Conservation (phyloP, 2,797 vertebrate species). For the Bradypodion pumilum region DNA sequence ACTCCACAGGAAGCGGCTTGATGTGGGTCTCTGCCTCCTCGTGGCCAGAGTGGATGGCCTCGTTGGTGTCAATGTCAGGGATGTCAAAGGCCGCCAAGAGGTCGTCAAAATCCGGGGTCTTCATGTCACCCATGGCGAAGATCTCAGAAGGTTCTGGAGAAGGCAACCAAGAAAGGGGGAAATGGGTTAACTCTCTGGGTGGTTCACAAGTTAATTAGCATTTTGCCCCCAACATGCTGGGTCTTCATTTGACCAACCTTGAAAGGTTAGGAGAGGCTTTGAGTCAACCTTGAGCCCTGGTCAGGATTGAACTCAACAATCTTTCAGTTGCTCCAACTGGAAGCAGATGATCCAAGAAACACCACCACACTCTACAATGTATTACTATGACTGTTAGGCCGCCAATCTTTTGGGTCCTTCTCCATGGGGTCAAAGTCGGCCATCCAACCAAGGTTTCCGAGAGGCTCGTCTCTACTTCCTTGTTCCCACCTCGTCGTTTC, state of each 20-base stretch:
- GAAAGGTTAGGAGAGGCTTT: too few relatives aligned
- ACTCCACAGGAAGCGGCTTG: slow-evolving; percentile 55
- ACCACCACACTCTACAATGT: not conserved
- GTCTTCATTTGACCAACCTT: too few relatives aligned
- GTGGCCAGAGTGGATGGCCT: slow-evolving; percentile 89
- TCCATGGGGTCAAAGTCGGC: not conserved
- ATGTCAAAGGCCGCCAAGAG: slow-evolving; percentile 97
- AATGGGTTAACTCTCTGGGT: too few relatives aligned
- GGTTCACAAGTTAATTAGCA: too few relatives aligned
- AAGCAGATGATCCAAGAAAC: not conserved
- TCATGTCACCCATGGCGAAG: slow-evolving; percentile 96
- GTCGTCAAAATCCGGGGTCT: slow-evolving; percentile 98
- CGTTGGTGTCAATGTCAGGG: slow-evolving; percentile 94
- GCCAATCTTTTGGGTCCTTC: not conserved
- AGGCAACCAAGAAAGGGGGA: not conserved
- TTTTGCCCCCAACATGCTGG: too few relatives aligned
- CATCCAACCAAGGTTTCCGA: not conserved
- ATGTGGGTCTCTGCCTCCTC: slow-evolving; percentile 84
- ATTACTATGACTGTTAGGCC: too few relatives aligned
- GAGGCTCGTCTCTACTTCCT: not conserved
- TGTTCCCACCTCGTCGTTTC: not conserved
- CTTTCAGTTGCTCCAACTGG: too few relatives aligned
- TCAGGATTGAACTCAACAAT: too few relatives aligned
- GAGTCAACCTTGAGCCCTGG: too few relatives aligned
- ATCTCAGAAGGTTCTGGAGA: not conserved